Percentiles rank a stretch among this genome's conserved stretches.
These are phyloP conservation scores for Hippocampus barbouri DNA, from an alignment of 2,113 vertebrate genomes.

Conservation along the genomic window DNA sequence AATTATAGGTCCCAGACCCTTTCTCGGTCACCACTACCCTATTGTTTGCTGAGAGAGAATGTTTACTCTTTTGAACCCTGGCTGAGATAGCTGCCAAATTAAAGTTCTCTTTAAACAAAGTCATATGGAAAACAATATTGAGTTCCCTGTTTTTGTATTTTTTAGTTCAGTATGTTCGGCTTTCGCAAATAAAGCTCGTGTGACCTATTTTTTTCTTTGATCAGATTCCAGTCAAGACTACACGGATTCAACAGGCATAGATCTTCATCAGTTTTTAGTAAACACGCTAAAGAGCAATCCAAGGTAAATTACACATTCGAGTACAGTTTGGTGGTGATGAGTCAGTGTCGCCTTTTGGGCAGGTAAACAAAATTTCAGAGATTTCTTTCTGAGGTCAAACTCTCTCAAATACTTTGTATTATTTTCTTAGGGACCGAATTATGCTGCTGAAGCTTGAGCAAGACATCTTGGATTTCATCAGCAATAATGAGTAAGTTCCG, in stretches of 20 bases:
- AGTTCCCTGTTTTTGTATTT: background rate
- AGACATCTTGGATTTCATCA: slow-evolving; percentile 99
- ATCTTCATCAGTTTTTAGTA: slow-evolving; percentile 98
- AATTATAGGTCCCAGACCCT: slow-evolving; percentile 60
- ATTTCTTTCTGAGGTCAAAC: background rate
- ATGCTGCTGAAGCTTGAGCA: slow-evolving; percentile 99
- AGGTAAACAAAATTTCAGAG: background rate
- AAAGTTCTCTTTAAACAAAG: slow-evolving; percentile 7
- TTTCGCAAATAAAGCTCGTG: background rate
- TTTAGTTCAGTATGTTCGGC: background rate
- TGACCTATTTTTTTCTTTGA: background rate
- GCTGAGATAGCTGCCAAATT: slow-evolving; percentile 21
- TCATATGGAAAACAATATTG: background rate
- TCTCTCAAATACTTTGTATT: background rate
- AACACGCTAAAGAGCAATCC: slow-evolving; percentile 97
- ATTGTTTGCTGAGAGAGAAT: slow-evolving; percentile 9
- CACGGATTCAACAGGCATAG: slow-evolving; percentile 96
- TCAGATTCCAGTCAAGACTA: slow-evolving; percentile 97
- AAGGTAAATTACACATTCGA: slow-evolving; percentile 69
- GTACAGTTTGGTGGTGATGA: background rate
- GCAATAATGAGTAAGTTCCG: slow-evolving; percentile 92
- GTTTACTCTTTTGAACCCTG: slow-evolving; percentile 2
- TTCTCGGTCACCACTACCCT: slow-evolving; percentile 22
- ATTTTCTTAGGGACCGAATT: slow-evolving; percentile 87
- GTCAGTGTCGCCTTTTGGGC: background rate